A percentile compares a stretch with the other conserved stretches of the same genome.
phyloP scores from a whole-genome alignment of 1,140 invertebrate genomes.

The Berghia stephanieae region DNA sequence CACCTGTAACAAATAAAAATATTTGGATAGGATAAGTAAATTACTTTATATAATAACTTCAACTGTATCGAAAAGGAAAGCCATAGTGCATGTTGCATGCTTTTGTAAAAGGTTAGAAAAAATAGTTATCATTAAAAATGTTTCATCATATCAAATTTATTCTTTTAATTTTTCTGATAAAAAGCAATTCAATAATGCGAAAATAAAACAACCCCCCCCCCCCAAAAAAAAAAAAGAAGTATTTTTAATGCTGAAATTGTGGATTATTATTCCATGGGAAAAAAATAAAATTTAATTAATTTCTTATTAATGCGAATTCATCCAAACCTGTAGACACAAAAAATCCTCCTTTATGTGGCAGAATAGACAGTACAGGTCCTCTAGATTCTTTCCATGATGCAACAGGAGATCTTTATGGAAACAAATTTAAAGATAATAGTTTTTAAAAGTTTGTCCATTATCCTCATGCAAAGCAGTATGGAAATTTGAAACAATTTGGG shows the following conservation, averaged over 20 bases:
- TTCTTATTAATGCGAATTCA: neutral
- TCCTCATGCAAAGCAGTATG: too few relatives aligned
- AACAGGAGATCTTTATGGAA: slow-evolving; percentile 53
- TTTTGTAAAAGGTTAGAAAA: neutral
- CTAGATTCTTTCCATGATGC: slow-evolving; percentile 60
- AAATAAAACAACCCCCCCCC: too few relatives aligned
- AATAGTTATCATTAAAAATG: neutral
- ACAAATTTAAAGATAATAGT: neutral
- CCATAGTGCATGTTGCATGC: neutral
- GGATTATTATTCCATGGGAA: neutral
- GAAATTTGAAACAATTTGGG: too few relatives aligned
- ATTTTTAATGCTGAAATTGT: neutral
- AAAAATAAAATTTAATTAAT: neutral
- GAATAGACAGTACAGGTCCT: slow-evolving; percentile 60
- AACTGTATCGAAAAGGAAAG: neutral
- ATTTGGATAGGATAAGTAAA: neutral
- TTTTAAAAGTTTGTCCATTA: too few relatives aligned
- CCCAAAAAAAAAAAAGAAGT: too few relatives aligned
- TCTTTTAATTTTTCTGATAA: neutral
- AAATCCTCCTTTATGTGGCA: slow-evolving; percentile 58
- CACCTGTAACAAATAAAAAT: slow-evolving; percentile 64
- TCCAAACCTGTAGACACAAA: slow-evolving; percentile 60
- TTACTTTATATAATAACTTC: neutral
- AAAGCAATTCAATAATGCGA: too few relatives aligned
- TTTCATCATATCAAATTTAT: neutral